Evolutionary conservation across 1,140 invertebrate genomes (phyloP).

Genomic region (Pemphigus obesinymphae): DNA sequence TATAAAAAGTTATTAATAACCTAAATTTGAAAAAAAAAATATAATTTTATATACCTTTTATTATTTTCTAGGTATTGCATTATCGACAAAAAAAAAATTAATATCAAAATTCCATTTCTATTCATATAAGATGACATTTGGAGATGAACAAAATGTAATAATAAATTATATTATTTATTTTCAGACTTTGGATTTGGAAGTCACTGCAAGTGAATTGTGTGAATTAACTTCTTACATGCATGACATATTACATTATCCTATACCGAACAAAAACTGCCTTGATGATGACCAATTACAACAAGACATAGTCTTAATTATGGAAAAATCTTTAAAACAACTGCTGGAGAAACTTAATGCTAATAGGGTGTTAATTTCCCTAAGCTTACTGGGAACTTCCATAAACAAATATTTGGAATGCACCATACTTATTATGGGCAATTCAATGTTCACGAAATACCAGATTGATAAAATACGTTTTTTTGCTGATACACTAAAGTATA

Average conservation of each 20-base stretch:
- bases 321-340: background rate
- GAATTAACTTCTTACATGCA: background rate
- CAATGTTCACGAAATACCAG: background rate
- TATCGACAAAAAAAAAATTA: too few relatives aligned
- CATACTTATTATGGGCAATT: background rate
- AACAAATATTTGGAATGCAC: background rate
- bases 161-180: background rate
- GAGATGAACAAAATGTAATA: too few relatives aligned
- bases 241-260: conserved; percentile 13
- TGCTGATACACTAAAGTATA: background rate
- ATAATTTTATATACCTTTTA: too few relatives aligned
- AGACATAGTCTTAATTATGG: background rate
- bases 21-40: too few relatives aligned
- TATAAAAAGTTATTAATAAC: too few relatives aligned
- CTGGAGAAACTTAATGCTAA: background rate
- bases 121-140: too few relatives aligned
- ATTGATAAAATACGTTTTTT: background rate
- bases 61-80: too few relatives aligned
- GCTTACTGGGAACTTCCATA: background rate
- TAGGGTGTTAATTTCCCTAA: background rate
- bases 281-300: conserved; percentile 6
- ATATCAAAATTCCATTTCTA: too few relatives aligned
- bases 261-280: conserved; percentile 18
- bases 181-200: conserved; percentile 4
- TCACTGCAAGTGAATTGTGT: background rate